These are phyloP conservation scores for Hestina assimilis DNA, from an alignment of 1,140 invertebrate genomes.

Conservation along the genomic window DNA sequence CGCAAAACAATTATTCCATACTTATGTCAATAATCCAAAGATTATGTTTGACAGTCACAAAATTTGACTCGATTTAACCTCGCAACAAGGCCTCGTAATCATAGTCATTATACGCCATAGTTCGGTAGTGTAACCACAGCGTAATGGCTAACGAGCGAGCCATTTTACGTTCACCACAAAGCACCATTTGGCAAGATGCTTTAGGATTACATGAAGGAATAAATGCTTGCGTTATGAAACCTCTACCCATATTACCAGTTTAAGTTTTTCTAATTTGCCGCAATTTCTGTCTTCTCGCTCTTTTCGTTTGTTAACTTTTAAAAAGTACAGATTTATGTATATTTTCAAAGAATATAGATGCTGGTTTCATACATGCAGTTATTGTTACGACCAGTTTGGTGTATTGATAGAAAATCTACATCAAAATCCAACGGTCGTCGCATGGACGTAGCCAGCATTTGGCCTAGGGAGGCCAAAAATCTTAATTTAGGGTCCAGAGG, in stretches of 20 bases:
- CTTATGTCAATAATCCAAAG: neutral
- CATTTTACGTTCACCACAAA: conserved; percentile 2
- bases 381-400: too few relatives aligned
- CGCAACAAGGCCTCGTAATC: conserved; percentile 11
- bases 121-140: conserved; percentile 19
- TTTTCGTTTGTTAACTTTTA: too few relatives aligned
- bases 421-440: too few relatives aligned
- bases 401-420: too few relatives aligned
- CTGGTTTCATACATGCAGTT: too few relatives aligned
- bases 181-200: conserved; percentile 1
- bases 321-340: too few relatives aligned
- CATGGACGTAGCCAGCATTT: too few relatives aligned
- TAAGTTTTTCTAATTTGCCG: neutral
- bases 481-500: too few relatives aligned
- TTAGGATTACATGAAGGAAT: conserved; percentile 1
- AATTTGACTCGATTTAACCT: neutral
- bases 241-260: neutral
- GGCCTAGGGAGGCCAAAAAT: too few relatives aligned
- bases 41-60: neutral
- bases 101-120: conserved; percentile 14
- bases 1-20: neutral
- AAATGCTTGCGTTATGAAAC: conserved; percentile 3
- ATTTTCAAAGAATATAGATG: too few relatives aligned
- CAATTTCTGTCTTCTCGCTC: too few relatives aligned
- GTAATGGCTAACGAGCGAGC: conserved; percentile 17